A percentile compares a stretch with the other conserved stretches of the same genome.
Conservation (phyloP, 2,888 invertebrate genomes). For the Caenorhabditis uteleia region DNA sequence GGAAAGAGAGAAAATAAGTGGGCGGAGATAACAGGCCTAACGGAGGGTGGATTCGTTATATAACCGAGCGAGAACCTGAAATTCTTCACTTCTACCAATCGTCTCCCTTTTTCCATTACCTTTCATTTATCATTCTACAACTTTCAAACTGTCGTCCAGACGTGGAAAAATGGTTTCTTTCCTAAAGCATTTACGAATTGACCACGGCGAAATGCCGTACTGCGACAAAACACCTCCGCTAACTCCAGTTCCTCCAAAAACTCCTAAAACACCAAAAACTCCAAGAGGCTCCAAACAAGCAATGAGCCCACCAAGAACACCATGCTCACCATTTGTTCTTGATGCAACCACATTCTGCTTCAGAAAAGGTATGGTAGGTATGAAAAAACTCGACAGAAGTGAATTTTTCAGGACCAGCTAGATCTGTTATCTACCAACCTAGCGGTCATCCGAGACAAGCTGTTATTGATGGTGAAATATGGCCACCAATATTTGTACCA, state of each 20-base stretch:
- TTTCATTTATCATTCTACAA: background rate
- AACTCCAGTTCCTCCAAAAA: constrained; percentile 36
- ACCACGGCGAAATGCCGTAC: constrained; percentile 30
- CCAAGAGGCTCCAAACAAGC: too few species aligned
- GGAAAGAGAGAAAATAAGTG: too few species aligned
- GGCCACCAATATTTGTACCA: constrained; percentile 68
- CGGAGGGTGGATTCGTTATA: too few species aligned
- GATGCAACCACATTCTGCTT: constrained; percentile 49
- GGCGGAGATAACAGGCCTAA: too few species aligned
- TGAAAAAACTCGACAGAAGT: background rate
- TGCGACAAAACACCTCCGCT: constrained; percentile 41
- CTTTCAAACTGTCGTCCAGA: background rate
- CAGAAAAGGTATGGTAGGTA: constrained; percentile 34
- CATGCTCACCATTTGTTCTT: constrained; percentile 48
- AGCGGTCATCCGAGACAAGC: constrained; percentile 63
- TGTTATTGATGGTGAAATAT: constrained; percentile 66
- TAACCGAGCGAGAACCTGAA: too few species aligned
- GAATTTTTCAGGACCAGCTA: constrained; percentile 35
- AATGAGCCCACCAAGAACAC: constrained; percentile 43
- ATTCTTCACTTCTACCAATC: too few species aligned
- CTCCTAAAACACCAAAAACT: constrained; percentile 44
- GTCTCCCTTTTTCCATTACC: background rate
- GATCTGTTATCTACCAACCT: constrained; percentile 57
- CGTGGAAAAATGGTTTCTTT: constrained; percentile 27
- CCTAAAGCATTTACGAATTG: constrained; percentile 45